Evolutionary conservation across 2,797 vertebrate species (phyloP).

Genomic region (Galagoides demidoff): DNA sequence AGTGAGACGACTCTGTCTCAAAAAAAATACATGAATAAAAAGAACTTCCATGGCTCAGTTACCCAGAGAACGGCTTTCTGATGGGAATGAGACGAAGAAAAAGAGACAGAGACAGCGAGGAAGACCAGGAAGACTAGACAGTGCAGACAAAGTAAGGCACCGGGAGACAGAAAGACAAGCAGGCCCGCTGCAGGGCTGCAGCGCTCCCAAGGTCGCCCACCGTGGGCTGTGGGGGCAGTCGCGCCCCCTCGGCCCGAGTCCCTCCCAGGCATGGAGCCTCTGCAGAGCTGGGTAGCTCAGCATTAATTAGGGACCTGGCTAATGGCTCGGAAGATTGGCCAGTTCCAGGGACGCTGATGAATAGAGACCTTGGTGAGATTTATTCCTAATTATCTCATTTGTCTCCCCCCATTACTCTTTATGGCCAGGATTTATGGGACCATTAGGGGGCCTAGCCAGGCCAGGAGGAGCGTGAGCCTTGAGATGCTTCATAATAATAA

Average conservation of each 20-base stretch:
- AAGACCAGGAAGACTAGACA: rapidly evolving
- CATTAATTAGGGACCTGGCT: conserved; percentile 97
- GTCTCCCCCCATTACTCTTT: conserved; percentile 99
- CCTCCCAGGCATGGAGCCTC: not conserved
- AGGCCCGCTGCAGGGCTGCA: not conserved
- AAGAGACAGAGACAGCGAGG: not conserved
- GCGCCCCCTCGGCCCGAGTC: not conserved
- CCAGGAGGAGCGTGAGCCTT: conserved; percentile 82
- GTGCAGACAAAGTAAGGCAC: not conserved
- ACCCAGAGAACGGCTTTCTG: not conserved
- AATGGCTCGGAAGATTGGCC: conserved; percentile 99
- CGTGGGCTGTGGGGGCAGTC: not conserved
- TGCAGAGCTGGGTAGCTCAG: conserved; percentile 85
- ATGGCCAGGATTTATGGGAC: conserved; percentile 99
- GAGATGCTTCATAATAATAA: conserved; percentile 88
- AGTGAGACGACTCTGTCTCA: too few species aligned
- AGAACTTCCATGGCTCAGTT: not conserved
- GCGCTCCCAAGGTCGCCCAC: conserved; percentile 57
- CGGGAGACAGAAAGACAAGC: not conserved
- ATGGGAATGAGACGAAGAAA: not conserved
- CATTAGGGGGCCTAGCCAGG: conserved; percentile 89
- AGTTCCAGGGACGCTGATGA: conserved; percentile 97
- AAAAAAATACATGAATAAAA: too few species aligned
- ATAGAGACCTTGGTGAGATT: conserved; percentile 98
- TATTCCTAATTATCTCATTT: conserved; percentile 99